Evolutionary conservation across 2,888 invertebrate genomes (phyloP).

Genomic region (Drosophila macrothrix): DNA sequence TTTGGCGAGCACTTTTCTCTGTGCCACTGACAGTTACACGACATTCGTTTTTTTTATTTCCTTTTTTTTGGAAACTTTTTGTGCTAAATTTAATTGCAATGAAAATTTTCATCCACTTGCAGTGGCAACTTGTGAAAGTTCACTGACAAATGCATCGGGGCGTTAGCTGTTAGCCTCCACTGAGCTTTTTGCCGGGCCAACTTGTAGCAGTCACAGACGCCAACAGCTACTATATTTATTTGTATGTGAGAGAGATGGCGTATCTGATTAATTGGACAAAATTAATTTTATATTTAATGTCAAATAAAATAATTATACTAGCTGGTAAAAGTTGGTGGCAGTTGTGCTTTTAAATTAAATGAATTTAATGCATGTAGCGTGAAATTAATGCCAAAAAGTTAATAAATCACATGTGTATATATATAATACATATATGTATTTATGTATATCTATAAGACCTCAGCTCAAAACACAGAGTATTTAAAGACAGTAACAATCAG

Average conservation of each 20-base stretch:
- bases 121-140: slow-evolving; percentile 60
- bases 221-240: not conserved
- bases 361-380: slow-evolving; percentile 19
- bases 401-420: not conserved
- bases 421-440: too few relatives aligned
- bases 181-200: slow-evolving; percentile 9
- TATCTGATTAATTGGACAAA: slow-evolving; percentile 72
- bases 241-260: slow-evolving; percentile 32
- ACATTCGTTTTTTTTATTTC: slow-evolving; percentile 41
- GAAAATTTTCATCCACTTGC: slow-evolving; percentile 73
- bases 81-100: slow-evolving; percentile 78
- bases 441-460: not conserved
- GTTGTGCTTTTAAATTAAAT: slow-evolving; percentile 37
- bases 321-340: slow-evolving; percentile 48
- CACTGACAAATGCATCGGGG: slow-evolving; percentile 52
- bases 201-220: not conserved
- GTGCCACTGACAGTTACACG: slow-evolving; percentile 72
- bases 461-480: not conserved
- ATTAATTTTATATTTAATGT: slow-evolving; percentile 70
- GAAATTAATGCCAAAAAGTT: not conserved
- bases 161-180: slow-evolving; percentile 2
- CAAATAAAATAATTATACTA: slow-evolving; percentile 55
- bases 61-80: slow-evolving; percentile 55
- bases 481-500: too few relatives aligned
- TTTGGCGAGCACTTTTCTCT: slow-evolving; percentile 71